Base-by-base conservation (phyloP, 2,113 vertebrate species). In the Hyperopisus bebe region DNA sequence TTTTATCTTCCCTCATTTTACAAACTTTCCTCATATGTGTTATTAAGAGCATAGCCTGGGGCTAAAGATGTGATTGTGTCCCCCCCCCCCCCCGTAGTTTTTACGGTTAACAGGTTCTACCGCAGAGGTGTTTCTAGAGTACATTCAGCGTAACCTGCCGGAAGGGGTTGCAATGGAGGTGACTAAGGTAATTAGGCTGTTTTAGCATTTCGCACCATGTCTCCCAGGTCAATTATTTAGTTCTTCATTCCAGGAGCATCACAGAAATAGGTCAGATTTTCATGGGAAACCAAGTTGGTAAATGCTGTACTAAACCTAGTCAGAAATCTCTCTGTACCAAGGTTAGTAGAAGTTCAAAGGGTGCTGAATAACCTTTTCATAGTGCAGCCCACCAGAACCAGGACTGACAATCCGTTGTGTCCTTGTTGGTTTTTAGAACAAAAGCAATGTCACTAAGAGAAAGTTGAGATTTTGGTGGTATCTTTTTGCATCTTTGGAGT, bases 101-200 rank as follows among this genome's bases (percentile, higher is more conserved):
- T 95, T 95, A 80, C 93, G 94, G 90, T 31, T 99, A 88, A 99
- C 98, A 3, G 96, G 98, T 89, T 96, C 97, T 92, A 99, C 97
- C 55, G 97, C 97, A 3, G 93, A 94, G 31, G 98, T 97, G 27
- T 99, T 98, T 90, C 94, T 99, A 91, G 98, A 99, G 92, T 99
- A 99, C 1, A 96, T 99, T 89, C 97, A 99, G 93, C 96, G 98
- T 88, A 99, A 99, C 93, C 94, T 99, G 90, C 98, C 98, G 2
- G 98, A 99, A 94, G 98, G 98, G 1, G 96, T 99, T 55, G 98
- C 98, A 88, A 98, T 99, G 97, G 97, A 98, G 94, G 96, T 99
- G 62, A 97, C 95, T 91, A 98, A 97, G 96, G 98, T 99, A 94
- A 88, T 55, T 90, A 19, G 27, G 1, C 21, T 31, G 1, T 15